Conservation (phyloP, 2,797 vertebrate genomes). For the Pseudocheirus occidentalis region DNA sequence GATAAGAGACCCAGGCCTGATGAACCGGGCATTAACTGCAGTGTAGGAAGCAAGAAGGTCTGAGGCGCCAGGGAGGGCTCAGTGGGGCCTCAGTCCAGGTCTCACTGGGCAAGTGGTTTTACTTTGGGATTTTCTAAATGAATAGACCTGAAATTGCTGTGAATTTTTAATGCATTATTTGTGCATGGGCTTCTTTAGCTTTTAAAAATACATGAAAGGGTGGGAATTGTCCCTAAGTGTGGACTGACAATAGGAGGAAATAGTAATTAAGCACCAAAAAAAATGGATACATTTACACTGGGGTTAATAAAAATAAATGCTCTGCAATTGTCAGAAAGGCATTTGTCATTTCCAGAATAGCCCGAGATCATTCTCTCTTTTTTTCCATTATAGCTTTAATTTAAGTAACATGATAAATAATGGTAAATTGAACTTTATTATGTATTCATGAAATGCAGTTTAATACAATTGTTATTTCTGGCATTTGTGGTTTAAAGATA, state of each 20-base stretch:
- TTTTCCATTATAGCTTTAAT: slow-evolving; percentile 79
- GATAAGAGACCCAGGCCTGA: neutral
- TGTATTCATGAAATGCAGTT: slow-evolving; percentile 80
- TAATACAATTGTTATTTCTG: slow-evolving; percentile 83
- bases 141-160: neutral
- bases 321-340: slow-evolving; percentile 79
- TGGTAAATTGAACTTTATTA: slow-evolving; percentile 84
- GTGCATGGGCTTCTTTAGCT: slow-evolving; percentile 66
- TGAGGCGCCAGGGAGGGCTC: neutral
- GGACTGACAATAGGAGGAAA: slow-evolving; percentile 77
- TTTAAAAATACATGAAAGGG: slow-evolving; percentile 80
- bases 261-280: slow-evolving; percentile 81
- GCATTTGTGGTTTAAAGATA: slow-evolving; percentile 79
- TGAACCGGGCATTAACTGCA: neutral
- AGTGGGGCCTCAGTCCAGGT: neutral
- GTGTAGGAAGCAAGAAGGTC: neutral
- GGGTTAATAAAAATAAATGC: slow-evolving; percentile 78
- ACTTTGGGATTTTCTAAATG: slow-evolving; percentile 58
- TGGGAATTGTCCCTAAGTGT: slow-evolving; percentile 71
- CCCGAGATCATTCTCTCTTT: slow-evolving; percentile 71
- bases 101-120: neutral
- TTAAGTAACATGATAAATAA: slow-evolving; percentile 82
- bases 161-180: slow-evolving; percentile 67
- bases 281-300: slow-evolving; percentile 78
- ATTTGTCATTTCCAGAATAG: slow-evolving; percentile 81